Evolutionary conservation across 2,797 vertebrate species (phyloP), one percentile per base, ranked within the genome.

Genomic region (Columba guinea): DNA sequence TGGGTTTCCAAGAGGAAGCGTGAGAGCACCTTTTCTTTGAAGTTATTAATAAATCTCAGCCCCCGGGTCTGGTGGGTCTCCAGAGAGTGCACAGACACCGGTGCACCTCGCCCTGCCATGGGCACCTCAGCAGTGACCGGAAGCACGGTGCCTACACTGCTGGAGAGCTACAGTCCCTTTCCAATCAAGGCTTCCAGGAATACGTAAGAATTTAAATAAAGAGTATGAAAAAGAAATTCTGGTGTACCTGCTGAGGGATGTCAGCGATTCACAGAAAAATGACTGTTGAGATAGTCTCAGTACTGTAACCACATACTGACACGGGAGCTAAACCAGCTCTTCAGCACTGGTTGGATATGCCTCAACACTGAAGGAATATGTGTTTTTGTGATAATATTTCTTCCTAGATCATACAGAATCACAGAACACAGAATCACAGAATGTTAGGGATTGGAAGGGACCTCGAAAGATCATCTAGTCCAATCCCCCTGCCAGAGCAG

Each of bases 271-370:
- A 3, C 21, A 13, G 52, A 17, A 21, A 8, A 46, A 3, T 10
- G 22, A 9, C 30, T 23, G 0, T 22, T 3, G 9, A 13, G 48
- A 2, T 3, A 3, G 19, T 21, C 13, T 10, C 48, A 2, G n/a
- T 9, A 28, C 48, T 23, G 32, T 52, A 59, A 6, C n/a, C 14
- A 0, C 23, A 5, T 23, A 53, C 14, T 10, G 5, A 1, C 0
- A 12, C 0, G 10, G 10, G 19, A 10, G 20, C 18, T 35, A 7
- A 14, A 9, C 15, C 21, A 8, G 63, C 34, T 15, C 20, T 52
- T 51, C 35, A 19, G 10, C 35, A 2, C 8, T 32, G 1, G 13
- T 7, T 28, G 4, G 35, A 15, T 46, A 4, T 3, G 15, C 12
- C 27, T 41, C 19, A 10, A 1, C 23, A 5, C 6, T 2, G 4